Evolutionary conservation across 2,797 vertebrate genomes (phyloP), one percentile per base, ranked within the genome.

Genomic region (Artibeus jamaicensis): DNA sequence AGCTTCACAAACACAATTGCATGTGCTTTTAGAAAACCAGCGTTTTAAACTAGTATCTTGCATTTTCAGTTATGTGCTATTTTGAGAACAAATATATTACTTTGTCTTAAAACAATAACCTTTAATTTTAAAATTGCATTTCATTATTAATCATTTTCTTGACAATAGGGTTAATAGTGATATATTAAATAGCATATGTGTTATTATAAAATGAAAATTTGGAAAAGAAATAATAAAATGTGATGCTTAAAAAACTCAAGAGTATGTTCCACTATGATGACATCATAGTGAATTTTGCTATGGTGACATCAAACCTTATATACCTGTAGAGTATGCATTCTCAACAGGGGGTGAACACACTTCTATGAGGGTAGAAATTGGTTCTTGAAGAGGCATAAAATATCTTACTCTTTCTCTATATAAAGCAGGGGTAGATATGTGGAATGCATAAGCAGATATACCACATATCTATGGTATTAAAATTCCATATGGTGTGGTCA

Each of bases 21-120:
- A 85, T 50, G 26, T 85, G 88, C 50, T 82, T 92, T 84, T 57
- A n/a, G 48, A 74, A 89, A 95, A 85, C 29, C 86, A 73, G 32
- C 9, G 82, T 86, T 86, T 93, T 26, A 84, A 86, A 70, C 53
- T 34, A n/a, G 91, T 65, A 87, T 91, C 53, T 79, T 42, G 10
- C 15, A 32, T 11, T 83, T 59, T 84, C 48, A 93, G n/a, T 26
- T 68, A 11, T 42, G 15, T 46, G 22, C 29, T 71, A 1, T 29
- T 42, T 24, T 93, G 67, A 91, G 53, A 96, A 29, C 16, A 92
- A 86, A 89, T 62, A 83, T 32, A 42, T 62, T 91, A 34, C 14
- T 73, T 10, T 73, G 95, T 70, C 37, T 95, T 94, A 70, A 11
- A 84, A 50, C 2, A 85, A 37, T 86, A 74, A 83, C 16, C 42